Conservation (phyloP, 1,140 invertebrate genomes). For the Drosophila neocordata region DNA sequence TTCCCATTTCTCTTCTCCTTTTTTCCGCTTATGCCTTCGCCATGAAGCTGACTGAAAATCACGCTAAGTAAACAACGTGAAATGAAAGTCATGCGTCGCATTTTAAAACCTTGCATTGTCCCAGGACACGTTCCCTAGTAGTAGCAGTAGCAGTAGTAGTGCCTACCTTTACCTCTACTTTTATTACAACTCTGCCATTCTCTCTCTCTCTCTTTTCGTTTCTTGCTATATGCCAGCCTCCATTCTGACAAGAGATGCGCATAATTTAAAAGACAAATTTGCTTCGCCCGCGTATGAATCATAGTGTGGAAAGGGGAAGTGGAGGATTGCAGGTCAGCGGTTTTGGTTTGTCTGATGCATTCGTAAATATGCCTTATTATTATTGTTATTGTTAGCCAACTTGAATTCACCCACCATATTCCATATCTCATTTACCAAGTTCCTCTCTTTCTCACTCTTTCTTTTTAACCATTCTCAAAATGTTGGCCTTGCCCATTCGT, state of each 20-base stretch:
- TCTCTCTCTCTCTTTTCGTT: too few relatives aligned
- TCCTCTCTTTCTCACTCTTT: background rate
- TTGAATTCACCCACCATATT: conserved; percentile 14
- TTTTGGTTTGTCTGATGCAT: conserved; percentile 45
- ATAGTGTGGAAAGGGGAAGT: background rate
- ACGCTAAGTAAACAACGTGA: conserved; percentile 78
- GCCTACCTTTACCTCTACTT: too few relatives aligned
- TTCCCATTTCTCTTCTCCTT: too few relatives aligned
- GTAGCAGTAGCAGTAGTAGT: background rate
- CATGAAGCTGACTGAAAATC: conserved; percentile 64
- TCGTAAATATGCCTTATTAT: conserved; percentile 74
- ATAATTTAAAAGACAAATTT: conserved; percentile 77
- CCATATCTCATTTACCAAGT: conserved; percentile 11
- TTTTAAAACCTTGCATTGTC: conserved; percentile 67
- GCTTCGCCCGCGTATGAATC: conserved; percentile 29
- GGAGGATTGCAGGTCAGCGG: background rate
- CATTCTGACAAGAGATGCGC: conserved; percentile 57
- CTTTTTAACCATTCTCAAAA: too few relatives aligned
- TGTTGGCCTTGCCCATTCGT: conserved; percentile 48
- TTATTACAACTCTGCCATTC: too few relatives aligned
- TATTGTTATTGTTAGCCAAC: conserved; percentile 53
- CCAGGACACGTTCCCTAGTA: conserved; percentile 46
- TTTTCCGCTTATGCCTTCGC: conserved; percentile 6
- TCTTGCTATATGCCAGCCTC: background rate
- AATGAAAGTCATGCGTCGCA: conserved; percentile 79